phyloP scores from a whole-genome alignment of 2,797 vertebrate species.

The Orestias chungarensis region DNA sequence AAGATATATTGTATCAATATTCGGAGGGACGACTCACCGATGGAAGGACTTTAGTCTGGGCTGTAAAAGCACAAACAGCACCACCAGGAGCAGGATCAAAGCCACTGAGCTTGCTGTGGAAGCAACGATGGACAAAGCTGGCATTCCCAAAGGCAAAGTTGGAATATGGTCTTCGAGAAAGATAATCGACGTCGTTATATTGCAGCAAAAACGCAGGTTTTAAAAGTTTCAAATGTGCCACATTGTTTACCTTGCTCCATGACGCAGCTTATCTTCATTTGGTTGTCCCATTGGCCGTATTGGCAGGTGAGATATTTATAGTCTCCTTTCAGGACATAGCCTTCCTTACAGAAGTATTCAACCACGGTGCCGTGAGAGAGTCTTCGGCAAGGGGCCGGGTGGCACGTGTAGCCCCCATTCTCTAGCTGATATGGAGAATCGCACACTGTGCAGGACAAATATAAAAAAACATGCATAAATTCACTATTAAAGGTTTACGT shows the following conservation, averaged over 20 bases:
- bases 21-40: slow-evolving; percentile 76
- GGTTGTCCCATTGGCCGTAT: slow-evolving; percentile 91
- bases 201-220: neutral
- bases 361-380: slow-evolving; percentile 90
- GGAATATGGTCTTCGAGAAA: slow-evolving; percentile 81
- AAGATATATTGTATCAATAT: neutral
- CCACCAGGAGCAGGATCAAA: slow-evolving; percentile 91
- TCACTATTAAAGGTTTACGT: too few species aligned
- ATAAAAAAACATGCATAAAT: too few species aligned
- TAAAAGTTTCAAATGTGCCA: neutral
- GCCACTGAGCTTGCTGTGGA: slow-evolving; percentile 94
- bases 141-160: slow-evolving; percentile 86
- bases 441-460: slow-evolving; percentile 81
- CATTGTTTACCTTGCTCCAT: slow-evolving; percentile 84
- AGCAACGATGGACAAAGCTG: slow-evolving; percentile 91
- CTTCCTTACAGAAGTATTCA: slow-evolving; percentile 93
- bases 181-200: slow-evolving; percentile 17
- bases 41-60: slow-evolving; percentile 95
- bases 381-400: slow-evolving; percentile 87
- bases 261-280: slow-evolving; percentile 91
- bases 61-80: slow-evolving; percentile 93
- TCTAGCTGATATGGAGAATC: slow-evolving; percentile 88
- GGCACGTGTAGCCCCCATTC: slow-evolving; percentile 93
- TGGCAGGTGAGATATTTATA: slow-evolving; percentile 96
- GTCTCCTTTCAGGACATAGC: slow-evolving; percentile 93